phyloP scores from a whole-genome alignment of 1,140 invertebrate species.

The Drosophila kikkawai region DNA sequence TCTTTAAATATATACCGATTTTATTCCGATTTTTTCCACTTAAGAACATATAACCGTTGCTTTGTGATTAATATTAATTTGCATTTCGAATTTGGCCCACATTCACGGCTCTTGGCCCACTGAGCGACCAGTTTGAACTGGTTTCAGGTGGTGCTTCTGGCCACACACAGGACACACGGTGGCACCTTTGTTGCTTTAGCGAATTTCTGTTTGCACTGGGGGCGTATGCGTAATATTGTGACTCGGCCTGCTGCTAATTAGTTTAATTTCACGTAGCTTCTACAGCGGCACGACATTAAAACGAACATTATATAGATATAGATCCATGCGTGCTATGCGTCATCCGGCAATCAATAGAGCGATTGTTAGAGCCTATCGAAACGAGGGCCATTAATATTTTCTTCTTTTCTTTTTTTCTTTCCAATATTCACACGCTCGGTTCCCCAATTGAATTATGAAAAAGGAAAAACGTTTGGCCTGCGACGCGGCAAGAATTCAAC shows the following conservation, averaged over 20 bases:
- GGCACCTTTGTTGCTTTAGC: slow-evolving; percentile 28
- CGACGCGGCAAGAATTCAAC: slow-evolving; percentile 69
- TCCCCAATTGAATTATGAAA: slow-evolving; percentile 19
- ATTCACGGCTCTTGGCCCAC: slow-evolving; percentile 19
- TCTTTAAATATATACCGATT: neutral
- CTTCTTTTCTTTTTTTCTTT: neutral
- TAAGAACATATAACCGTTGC: neutral
- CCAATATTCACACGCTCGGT: slow-evolving; percentile 49
- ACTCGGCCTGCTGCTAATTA: slow-evolving; percentile 30
- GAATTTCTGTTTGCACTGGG: slow-evolving; percentile 29
- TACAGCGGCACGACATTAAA: slow-evolving; percentile 14
- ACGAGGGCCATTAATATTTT: slow-evolving; percentile 20
- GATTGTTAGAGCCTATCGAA: slow-evolving; percentile 26
- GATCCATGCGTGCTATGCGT: slow-evolving; percentile 28
- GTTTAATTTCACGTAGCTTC: slow-evolving; percentile 23
- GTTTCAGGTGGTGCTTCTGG: slow-evolving; percentile 29
- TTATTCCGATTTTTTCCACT: slow-evolving; percentile 1
- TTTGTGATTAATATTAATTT: slow-evolving; percentile 10
- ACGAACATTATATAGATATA: slow-evolving; percentile 1
- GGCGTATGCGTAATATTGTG: slow-evolving; percentile 53
- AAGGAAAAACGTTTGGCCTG: slow-evolving; percentile 51
- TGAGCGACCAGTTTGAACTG: slow-evolving; percentile 31
- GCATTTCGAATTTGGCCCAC: slow-evolving; percentile 18
- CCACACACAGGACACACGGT: slow-evolving; percentile 28
- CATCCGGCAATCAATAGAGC: slow-evolving; percentile 37